Percentiles rank a stretch among this genome's conserved stretches.
These are phyloP conservation scores for Philereme vetulata DNA, from an alignment of 2,888 invertebrate species.

Conservation along the genomic window DNA sequence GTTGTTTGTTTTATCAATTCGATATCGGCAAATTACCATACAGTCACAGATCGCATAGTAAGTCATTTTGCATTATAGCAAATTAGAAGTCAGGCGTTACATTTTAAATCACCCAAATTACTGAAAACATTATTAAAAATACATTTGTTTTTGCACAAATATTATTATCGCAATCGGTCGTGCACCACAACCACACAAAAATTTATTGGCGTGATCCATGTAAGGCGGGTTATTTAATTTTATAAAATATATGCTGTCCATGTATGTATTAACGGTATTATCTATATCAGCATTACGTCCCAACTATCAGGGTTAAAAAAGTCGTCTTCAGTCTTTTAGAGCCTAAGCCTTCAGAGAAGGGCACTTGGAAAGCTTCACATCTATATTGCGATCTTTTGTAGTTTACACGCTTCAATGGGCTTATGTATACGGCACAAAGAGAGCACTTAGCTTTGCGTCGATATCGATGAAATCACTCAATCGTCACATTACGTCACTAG, in stretches of 20 bases:
- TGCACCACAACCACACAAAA: no score
- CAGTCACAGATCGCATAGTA: conserved; percentile 18
- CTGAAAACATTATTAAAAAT: no score
- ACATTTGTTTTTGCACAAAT: no score
- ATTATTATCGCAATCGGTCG: no score
- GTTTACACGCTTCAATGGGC: conserved; percentile 15
- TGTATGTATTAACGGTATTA: no score
- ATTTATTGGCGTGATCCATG: no score
- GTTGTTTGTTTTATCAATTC: conserved; percentile 26
- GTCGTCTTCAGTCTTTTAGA: no score
- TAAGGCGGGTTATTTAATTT: no score
- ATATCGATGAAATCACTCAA: conserved; percentile 43
- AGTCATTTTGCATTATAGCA: conserved; percentile 17
- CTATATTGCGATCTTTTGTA: conserved; percentile 12
- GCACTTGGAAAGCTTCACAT: conserved; percentile 2
- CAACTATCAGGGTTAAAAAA: no score
- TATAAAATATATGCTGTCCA: no score
- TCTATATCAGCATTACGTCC: no score
- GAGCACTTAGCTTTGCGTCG: conserved; percentile 17
- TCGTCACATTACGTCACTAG: conserved; percentile 50
- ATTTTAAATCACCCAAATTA: neutral
- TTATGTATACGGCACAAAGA: conserved; percentile 7
- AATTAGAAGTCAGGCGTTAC: conserved; percentile 7
- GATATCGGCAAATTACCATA: conserved; percentile 24
- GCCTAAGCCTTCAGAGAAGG: neutral